These are phyloP conservation scores for Dicentrarchus labrax DNA, from an alignment of 2,113 vertebrate genomes.

Conservation along the genomic window DNA sequence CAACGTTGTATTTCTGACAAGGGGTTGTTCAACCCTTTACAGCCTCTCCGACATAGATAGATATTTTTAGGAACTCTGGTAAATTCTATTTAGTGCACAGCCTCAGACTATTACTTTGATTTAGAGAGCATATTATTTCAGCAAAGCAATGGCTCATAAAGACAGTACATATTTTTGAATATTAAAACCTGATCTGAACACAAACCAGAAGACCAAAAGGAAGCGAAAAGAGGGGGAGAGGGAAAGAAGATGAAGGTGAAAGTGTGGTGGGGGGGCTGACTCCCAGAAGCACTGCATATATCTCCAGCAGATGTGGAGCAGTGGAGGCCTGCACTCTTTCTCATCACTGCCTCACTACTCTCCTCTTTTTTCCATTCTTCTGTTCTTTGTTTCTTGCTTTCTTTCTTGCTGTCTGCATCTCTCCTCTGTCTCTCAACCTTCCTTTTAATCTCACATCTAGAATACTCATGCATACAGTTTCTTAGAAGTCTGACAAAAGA, in stretches of 20 bases:
- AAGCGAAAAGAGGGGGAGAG: slow-evolving; percentile 43
- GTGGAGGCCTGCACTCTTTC: slow-evolving; percentile 62
- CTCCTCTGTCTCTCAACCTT: slow-evolving; percentile 20
- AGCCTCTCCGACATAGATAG: slow-evolving; percentile 17
- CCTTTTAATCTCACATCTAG: slow-evolving; percentile 12
- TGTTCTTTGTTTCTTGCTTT: slow-evolving; percentile 10
- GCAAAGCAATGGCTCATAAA: slow-evolving; percentile 74
- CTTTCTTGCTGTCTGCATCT: slow-evolving; percentile 24
- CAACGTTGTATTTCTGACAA: slow-evolving; percentile 40
- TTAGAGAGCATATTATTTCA: slow-evolving; percentile 72
- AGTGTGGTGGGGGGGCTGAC: slow-evolving; percentile 51
- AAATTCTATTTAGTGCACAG: slow-evolving; percentile 55
- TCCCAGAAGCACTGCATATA: slow-evolving; percentile 72
- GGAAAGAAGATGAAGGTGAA: slow-evolving; percentile 66
- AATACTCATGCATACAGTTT: background rate
- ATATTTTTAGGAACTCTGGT: slow-evolving; percentile 55
- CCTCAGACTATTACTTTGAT: slow-evolving; percentile 70
- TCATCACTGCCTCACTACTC: slow-evolving; percentile 49
- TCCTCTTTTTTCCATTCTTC: background rate
- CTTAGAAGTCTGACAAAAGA: background rate
- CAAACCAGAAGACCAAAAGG: slow-evolving; percentile 73
- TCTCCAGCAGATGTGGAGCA: slow-evolving; percentile 79
- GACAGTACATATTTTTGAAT: slow-evolving; percentile 72
- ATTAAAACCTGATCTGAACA: slow-evolving; percentile 77
- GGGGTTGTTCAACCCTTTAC: background rate